These are phyloP conservation scores for Aporophyla nigra DNA, from an alignment of 2,888 invertebrate genomes.

Conservation along the genomic window DNA sequence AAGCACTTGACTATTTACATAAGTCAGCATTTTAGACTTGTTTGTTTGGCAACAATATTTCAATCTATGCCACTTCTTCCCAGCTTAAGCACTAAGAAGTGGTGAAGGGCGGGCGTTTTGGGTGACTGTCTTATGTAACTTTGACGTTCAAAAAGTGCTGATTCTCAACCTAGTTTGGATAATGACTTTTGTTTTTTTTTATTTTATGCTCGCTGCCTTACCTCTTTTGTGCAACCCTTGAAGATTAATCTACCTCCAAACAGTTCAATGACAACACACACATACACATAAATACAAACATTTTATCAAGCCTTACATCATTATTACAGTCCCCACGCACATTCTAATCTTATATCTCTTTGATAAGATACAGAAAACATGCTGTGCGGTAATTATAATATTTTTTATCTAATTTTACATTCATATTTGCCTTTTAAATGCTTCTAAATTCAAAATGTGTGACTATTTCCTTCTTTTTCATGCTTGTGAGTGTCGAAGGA, in stretches of 20 bases:
- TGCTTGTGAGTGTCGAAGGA: constrained; percentile 56
- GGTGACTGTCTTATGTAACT: no score
- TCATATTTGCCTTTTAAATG: constrained; percentile 18
- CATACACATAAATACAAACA: neutral
- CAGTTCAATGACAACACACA: constrained; percentile 25
- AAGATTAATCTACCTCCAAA: constrained; percentile 1
- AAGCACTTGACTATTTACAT: no score
- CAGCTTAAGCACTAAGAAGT: no score
- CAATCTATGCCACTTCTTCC: no score
- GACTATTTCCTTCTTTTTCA: constrained; percentile 79
- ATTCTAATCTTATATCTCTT: constrained; percentile 22
- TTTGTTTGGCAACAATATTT: neutral
- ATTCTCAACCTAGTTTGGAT: no score
- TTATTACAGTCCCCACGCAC: constrained; percentile 11
- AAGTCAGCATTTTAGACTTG: neutral
- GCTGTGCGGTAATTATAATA: constrained; percentile 53
- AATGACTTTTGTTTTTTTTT: no score
- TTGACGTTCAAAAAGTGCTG: no score
- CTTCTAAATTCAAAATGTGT: constrained; percentile 75
- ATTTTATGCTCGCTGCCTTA: neutral
- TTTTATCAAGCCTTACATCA: constrained; percentile 52
- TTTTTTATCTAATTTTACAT: neutral
- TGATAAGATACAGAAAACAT: constrained; percentile 61
- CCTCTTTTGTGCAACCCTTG: neutral
- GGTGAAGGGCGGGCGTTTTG: no score